Evolutionary conservation across 1,140 invertebrate species (phyloP), one percentile per base, ranked within the genome.

Genomic region (Frieseomelitta varia): DNA sequence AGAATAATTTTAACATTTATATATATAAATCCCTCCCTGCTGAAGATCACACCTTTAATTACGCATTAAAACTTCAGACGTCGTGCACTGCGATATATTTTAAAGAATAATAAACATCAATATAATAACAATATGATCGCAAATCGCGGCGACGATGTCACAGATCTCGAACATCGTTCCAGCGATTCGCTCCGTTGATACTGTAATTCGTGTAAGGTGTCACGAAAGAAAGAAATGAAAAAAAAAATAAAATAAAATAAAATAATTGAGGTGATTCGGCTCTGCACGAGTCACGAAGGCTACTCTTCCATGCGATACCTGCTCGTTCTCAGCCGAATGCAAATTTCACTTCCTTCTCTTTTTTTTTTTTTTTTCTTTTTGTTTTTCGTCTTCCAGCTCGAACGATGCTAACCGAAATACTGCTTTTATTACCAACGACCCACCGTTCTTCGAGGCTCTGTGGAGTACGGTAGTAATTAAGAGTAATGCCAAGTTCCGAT

Each of bases 401-500:
- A 55, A 12, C 56, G 71, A 65, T 55, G 47, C 30, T 17, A 34
- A 39, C n/a, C 74, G 39, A 83, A 17, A n/a, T 69, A 56, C 17
- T n/a, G 51, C 65, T 71, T n/a, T 63, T 34, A 51, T 0, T 17
- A 47, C 55, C 6, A 53, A 61, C 39, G 6, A 47, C 71, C 67
- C 67, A 61, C 34, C 15, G 6, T 76, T 47, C 71, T 11, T 39
- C 75, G 67, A 67, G 47, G 63, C 39, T 83, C 69, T 67, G 24
- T 63, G 72, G 58, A 84, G 19, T 34, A 71, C 19, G 47, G 47
- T 79, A 79, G 63, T 83, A n/a, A n/a, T n/a, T n/a, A n/a, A 30
- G 76, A 84, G 56, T 63, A 88, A 65, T 34, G 83, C 87, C 79
- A 65, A 77, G 78, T 68, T 88, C 39, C 85, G 80, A 85, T 88